Evolutionary conservation across 2,797 vertebrate species (phyloP).

Genomic region (Capromys pilorides): DNA sequence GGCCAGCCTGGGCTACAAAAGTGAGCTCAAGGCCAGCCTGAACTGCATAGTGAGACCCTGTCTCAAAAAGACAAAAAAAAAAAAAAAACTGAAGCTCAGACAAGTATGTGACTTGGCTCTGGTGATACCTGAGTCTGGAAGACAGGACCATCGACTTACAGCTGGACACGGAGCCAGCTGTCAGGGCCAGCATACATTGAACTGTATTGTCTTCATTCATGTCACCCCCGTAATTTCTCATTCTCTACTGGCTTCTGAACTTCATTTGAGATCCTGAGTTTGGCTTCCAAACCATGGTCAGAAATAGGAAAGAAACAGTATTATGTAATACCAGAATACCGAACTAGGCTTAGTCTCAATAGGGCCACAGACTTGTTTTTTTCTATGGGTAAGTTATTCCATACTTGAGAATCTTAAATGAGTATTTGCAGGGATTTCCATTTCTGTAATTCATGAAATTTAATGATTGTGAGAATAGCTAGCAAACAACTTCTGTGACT

Average conservation of each 20-base stretch:
- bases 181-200: not conserved
- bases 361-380: not conserved
- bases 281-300: constrained; percentile 32
- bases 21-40: too few relatives aligned
- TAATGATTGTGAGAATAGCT: not conserved
- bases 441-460: not conserved
- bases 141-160: not conserved
- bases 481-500: not conserved
- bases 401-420: not conserved
- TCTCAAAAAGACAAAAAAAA: too few relatives aligned
- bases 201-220: not conserved
- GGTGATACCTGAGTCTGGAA: constrained; percentile 37
- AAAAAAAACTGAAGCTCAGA: constrained; percentile 49
- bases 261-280: constrained; percentile 52
- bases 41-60: too few relatives aligned
- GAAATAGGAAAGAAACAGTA: constrained; percentile 7
- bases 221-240: not conserved
- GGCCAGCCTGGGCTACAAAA: too few relatives aligned
- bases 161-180: not conserved
- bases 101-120: constrained; percentile 20
- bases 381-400: constrained; percentile 21
- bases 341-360: not conserved
- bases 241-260: constrained; percentile 33
- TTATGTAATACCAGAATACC: not conserved
- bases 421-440: not conserved